Conservation (phyloP, 2,797 vertebrate species). For the Todus mexicanus region DNA sequence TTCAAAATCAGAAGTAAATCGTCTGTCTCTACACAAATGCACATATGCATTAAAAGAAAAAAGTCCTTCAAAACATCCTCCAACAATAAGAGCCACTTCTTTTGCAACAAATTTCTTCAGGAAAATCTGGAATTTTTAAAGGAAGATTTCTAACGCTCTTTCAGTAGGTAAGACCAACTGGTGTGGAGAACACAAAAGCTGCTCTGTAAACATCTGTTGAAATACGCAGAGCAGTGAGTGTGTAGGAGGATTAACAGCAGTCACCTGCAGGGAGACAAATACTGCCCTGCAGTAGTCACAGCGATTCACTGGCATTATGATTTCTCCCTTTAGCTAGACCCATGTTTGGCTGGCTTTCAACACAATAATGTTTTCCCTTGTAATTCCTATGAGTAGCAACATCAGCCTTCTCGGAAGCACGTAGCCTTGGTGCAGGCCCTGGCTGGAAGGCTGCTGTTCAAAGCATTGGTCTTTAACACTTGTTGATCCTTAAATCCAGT, state of each 20-base stretch:
- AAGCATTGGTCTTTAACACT: background rate
- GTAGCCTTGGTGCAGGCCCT: background rate
- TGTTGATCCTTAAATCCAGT: background rate
- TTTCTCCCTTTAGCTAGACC: background rate
- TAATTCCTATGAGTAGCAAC: accelerated
- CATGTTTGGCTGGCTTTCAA: background rate
- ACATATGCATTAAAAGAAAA: background rate
- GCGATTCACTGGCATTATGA: background rate
- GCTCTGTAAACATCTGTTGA: background rate
- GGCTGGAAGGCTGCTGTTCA: background rate
- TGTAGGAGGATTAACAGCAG: background rate
- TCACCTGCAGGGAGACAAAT: background rate
- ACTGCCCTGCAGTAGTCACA: background rate
- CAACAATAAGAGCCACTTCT: background rate
- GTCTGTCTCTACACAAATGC: background rate
- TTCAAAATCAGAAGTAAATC: background rate
- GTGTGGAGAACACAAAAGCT: background rate
- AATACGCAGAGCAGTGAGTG: background rate
- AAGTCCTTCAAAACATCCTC: background rate
- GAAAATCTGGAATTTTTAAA: background rate
- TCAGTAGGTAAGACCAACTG: background rate
- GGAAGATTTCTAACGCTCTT: background rate
- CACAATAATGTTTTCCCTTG: background rate
- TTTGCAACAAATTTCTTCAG: background rate
- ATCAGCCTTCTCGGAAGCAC: background rate